A percentile compares a stretch with the other conserved stretches of the same genome.
phyloP scores from a whole-genome alignment of 2,888 invertebrate species.

The Julus scandinavius region DNA sequence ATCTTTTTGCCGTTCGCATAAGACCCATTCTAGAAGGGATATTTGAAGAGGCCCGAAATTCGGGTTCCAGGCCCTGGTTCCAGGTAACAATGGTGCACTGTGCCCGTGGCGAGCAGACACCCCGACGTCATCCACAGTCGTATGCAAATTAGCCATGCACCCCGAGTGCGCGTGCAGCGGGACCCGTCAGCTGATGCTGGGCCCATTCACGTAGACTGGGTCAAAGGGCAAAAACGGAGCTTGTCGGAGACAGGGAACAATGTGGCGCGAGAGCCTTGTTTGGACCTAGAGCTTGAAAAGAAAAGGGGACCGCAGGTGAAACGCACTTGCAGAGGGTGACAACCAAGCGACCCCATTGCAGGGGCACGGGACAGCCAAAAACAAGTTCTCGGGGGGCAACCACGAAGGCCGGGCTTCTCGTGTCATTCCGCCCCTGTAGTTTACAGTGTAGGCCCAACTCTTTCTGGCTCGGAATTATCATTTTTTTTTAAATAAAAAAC shows the following conservation, averaged over 20 bases:
- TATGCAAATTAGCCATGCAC: slow-evolving; percentile 38
- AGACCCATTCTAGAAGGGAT: neutral
- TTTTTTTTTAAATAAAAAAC: too few relatives aligned
- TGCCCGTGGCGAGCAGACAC: neutral
- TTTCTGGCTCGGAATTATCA: too few relatives aligned
- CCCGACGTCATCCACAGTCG: neutral
- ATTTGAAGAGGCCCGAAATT: neutral
- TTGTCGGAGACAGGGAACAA: neutral
- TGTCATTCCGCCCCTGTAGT: neutral
- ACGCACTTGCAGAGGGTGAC: neutral
- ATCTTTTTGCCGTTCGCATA: neutral
- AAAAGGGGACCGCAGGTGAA: slow-evolving; percentile 2
- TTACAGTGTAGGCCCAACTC: neutral
- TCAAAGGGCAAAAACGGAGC: slow-evolving; percentile 9
- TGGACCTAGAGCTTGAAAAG: neutral
- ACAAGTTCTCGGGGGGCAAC: neutral
- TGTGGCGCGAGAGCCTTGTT: neutral
- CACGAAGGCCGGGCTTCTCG: neutral
- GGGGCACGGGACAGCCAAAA: slow-evolving; percentile 12
- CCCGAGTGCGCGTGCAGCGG: slow-evolving; percentile 13
- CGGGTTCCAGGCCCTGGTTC: neutral
- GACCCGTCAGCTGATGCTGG: neutral
- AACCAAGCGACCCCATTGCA: neutral
- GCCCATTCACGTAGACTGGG: neutral
- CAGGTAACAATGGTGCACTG: neutral